Conservation (phyloP, 2,888 invertebrate species). For the Elysia crispata region DNA sequence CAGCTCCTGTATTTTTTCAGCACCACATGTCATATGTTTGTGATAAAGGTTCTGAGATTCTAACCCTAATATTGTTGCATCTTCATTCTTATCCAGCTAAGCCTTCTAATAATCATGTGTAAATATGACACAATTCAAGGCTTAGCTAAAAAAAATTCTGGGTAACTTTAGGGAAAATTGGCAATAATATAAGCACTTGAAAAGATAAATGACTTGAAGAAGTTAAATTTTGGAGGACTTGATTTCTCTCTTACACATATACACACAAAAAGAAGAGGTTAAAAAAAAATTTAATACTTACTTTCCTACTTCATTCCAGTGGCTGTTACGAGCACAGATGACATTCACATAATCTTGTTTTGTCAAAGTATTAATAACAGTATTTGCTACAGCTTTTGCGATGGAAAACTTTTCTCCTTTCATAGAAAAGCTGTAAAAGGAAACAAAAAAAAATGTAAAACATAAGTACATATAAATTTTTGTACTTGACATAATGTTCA, state of each 20-base stretch:
- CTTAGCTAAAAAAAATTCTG: too few relatives aligned
- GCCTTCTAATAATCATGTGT: too few relatives aligned
- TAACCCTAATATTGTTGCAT: too few relatives aligned
- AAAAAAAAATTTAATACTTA: constrained; percentile 59
- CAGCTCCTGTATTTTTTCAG: too few relatives aligned
- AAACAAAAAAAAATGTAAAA: too few relatives aligned
- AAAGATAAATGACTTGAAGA: background rate
- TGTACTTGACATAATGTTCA: too few relatives aligned
- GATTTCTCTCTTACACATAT: background rate
- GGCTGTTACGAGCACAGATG: constrained; percentile 77
- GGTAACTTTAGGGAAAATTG: background rate
- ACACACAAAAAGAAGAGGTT: background rate
- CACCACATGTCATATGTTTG: too few relatives aligned
- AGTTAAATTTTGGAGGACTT: background rate
- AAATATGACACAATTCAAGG: too few relatives aligned
- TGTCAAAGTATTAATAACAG: constrained; percentile 77
- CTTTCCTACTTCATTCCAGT: constrained; percentile 78
- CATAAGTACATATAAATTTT: too few relatives aligned
- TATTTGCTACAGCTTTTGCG: constrained; percentile 77
- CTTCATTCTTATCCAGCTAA: too few relatives aligned
- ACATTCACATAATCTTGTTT: constrained; percentile 78
- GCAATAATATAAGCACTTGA: background rate
- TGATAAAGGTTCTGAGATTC: too few relatives aligned
- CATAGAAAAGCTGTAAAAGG: constrained; percentile 72
- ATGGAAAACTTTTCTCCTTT: constrained; percentile 77